A percentile compares a stretch with the other conserved stretches of the same genome.
phyloP scores from a whole-genome alignment of 2,888 invertebrate species.

The Ectemnius continuus region DNA sequence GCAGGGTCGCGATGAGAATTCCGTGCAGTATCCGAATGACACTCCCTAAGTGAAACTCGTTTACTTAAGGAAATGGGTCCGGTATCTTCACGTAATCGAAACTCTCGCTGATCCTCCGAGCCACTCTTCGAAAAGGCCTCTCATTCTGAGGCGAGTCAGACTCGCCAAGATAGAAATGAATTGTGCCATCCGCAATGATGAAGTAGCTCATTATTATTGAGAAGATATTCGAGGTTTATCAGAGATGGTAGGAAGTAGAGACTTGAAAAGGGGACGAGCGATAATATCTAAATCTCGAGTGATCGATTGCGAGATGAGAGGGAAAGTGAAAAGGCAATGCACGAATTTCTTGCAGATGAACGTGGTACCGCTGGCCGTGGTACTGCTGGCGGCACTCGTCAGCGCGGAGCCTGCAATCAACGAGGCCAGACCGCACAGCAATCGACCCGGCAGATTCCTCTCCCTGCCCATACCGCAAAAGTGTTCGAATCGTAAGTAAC shows the following conservation, averaged over 20 bases:
- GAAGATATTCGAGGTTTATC: not conserved
- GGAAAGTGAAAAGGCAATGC: slow-evolving; percentile 2
- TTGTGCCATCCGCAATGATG: too few relatives aligned
- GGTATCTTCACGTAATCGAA: slow-evolving; percentile 32
- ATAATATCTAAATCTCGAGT: too few relatives aligned
- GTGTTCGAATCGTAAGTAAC: slow-evolving; percentile 89
- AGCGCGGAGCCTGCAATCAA: slow-evolving; percentile 80
- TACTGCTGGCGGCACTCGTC: slow-evolving; percentile 80
- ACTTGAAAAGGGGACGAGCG: too few relatives aligned
- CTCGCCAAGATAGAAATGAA: too few relatives aligned
- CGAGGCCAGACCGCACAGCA: slow-evolving; percentile 83
- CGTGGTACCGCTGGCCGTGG: slow-evolving; percentile 82
- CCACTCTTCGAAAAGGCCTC: not conserved
- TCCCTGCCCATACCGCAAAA: slow-evolving; percentile 89
- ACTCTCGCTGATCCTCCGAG: slow-evolving; percentile 38
- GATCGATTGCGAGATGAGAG: not conserved
- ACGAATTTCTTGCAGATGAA: slow-evolving; percentile 82
- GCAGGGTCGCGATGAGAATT: not conserved
- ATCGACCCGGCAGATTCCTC: slow-evolving; percentile 90
- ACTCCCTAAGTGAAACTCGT: slow-evolving; percentile 52
- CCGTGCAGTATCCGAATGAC: slow-evolving; percentile 22
- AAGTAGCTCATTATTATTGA: too few relatives aligned
- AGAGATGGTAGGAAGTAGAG: too few relatives aligned
- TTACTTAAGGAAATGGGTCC: slow-evolving; percentile 34
- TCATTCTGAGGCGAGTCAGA: too few relatives aligned